Percentiles rank a stretch among this genome's conserved stretches.
These are phyloP conservation scores for Hippocampus barbouri DNA, from an alignment of 2,113 vertebrate genomes.

Conservation along the genomic window DNA sequence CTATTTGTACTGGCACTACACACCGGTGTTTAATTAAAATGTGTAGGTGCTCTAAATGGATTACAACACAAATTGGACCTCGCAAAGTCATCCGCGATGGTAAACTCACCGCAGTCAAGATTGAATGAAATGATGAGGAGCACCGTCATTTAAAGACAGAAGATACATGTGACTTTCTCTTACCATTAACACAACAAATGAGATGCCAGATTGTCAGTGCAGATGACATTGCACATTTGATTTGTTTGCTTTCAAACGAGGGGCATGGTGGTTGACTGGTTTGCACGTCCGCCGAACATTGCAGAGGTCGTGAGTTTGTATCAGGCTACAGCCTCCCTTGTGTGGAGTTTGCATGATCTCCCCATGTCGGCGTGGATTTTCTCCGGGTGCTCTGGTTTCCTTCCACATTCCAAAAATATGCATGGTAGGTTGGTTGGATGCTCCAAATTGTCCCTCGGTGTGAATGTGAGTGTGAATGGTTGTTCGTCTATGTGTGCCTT, in stretches of 20 bases:
- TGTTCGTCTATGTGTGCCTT: too few species aligned
- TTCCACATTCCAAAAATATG: too few species aligned
- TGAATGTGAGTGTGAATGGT: too few species aligned
- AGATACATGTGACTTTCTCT: background rate
- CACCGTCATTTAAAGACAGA: background rate
- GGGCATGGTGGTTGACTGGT: too few species aligned
- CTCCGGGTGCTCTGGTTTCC: too few species aligned
- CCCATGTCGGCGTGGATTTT: too few species aligned
- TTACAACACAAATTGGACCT: background rate
- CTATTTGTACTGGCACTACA: conserved; percentile 25
- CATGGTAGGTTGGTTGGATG: too few species aligned
- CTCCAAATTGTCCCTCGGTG: too few species aligned
- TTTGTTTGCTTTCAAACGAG: background rate
- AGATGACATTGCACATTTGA: background rate
- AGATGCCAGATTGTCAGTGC: background rate
- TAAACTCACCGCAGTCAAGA: background rate
- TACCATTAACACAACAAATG: background rate
- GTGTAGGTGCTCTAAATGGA: conserved; percentile 9
- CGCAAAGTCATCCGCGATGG: background rate
- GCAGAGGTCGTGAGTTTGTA: background rate
- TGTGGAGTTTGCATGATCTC: too few species aligned
- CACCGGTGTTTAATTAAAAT: conserved; percentile 3
- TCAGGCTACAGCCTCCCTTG: too few species aligned
- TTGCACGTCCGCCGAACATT: background rate
- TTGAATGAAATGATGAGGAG: background rate